Conservation (phyloP, 2,888 invertebrate species). For the Fissipunctia ypsillon region DNA sequence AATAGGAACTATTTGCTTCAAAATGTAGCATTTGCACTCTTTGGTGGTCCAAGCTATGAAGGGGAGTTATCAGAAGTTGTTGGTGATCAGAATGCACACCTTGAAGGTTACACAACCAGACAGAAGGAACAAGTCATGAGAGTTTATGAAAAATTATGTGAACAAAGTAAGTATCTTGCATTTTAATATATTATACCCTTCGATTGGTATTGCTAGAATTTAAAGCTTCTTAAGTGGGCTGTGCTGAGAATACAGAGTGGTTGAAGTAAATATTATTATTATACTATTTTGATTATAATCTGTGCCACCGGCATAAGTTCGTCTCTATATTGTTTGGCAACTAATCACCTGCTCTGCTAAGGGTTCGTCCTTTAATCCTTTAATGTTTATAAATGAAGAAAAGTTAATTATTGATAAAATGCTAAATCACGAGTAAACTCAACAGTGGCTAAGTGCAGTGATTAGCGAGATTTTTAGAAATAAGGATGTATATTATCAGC, state of each 20-base stretch:
- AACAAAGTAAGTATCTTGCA: conserved; percentile 82
- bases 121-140: conserved; percentile 84
- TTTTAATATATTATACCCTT: neutral
- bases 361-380: neutral
- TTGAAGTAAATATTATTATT: neutral
- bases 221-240: neutral
- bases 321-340: neutral
- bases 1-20: conserved; percentile 87
- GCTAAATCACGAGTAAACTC: neutral
- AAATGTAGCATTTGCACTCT: conserved; percentile 90
- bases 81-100: conserved; percentile 70
- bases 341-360: neutral
- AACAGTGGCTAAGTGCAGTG: neutral
- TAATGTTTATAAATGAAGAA: neutral
- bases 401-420: neutral
- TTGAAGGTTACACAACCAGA: conserved; percentile 84
- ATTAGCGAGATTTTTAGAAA: neutral
- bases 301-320: neutral
- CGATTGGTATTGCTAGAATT: neutral
- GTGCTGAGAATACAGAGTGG: neutral
- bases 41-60: conserved; percentile 87
- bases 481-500: neutral
- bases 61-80: conserved; percentile 77
- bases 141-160: conserved; percentile 85
- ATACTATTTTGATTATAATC: neutral